Evolutionary conservation across 2,888 invertebrate genomes (phyloP), one percentile per base, ranked within the genome.

Genomic region (Spicauda simplicius): DNA sequence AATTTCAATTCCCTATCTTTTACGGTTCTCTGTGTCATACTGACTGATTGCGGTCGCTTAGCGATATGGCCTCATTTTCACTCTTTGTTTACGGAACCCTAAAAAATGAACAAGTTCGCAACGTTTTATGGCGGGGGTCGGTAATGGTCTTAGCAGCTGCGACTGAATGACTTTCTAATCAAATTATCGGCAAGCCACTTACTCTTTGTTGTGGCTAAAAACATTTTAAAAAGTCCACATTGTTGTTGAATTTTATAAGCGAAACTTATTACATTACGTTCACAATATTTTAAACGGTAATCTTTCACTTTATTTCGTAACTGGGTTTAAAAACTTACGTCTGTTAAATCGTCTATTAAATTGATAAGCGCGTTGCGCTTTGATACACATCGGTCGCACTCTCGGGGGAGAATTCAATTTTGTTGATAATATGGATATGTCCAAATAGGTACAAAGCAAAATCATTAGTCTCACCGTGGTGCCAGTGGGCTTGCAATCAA

Each of bases 401-500:
- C 61, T 55, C 55, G 18, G 25, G 63, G 63, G 63, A 63, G 48
- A 56, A 55, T 63, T 63, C 55, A 63, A 58, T 57, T 50, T 58
- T 58, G 57, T 64, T 64, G 53, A 66, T 65, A 65, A 58, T 59
- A 65, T 65, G 59, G 57, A 68, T 64, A 64, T 61, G 18, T 56
- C 41, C 56, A 67, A 57, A 67, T 66, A 45, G 68, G 70, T 70
- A 70, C 69, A 25, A 25, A 72, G 71, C 71, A 68, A 69, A 70
- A 71, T 73, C 73, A 76, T 76, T 76, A 76, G 76, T 70, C 72
- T 69, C 72, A 69, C 70, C 67, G 70, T 69, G 70, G 67, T 71
- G 63, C 63, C 69, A 60, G 52, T 59, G 57, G 80, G 69, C 63
- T 67, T 70, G 83, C 86, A 90, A 90, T 90, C 91, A 90, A 82